Percentiles rank a stretch among this genome's conserved stretches.
Conservation (phyloP, 2,113 vertebrate species). For the Istiophorus platypterus region DNA sequence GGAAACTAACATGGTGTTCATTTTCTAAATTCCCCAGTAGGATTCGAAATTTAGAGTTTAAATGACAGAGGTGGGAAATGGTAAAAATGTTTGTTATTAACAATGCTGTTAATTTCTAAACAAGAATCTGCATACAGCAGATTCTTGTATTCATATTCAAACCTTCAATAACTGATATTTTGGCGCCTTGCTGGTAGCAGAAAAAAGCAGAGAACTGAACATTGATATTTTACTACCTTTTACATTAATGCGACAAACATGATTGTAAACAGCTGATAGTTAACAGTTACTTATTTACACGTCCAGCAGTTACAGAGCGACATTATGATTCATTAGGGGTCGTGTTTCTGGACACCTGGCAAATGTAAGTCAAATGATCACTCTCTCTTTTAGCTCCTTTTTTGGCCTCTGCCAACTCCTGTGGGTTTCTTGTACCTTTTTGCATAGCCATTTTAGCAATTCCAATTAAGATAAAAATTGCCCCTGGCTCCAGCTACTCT, state of each 20-base stretch:
- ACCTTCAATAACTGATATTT: not conserved
- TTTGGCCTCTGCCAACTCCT: not conserved
- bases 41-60: not conserved
- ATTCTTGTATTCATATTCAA: too few species aligned
- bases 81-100: not conserved
- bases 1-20: slow-evolving; percentile 4
- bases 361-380: too few species aligned
- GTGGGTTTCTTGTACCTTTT: not conserved
- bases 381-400: not conserved
- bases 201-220: too few species aligned
- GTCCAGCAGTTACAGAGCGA: not conserved
- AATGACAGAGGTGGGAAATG: not conserved
- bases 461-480: not conserved
- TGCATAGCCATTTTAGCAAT: not conserved
- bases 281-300: not conserved
- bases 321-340: not conserved
- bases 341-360: not conserved
- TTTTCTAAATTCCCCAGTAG: not conserved
- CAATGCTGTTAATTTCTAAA: not conserved
- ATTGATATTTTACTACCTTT: too few species aligned
- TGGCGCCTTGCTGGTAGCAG: not conserved
- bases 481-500: not conserved
- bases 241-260: too few species aligned
- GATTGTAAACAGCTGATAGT: too few species aligned
- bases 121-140: not conserved